Evolutionary conservation across 2,888 invertebrate species (phyloP).

Genomic region (Drosophila melanocephala): DNA sequence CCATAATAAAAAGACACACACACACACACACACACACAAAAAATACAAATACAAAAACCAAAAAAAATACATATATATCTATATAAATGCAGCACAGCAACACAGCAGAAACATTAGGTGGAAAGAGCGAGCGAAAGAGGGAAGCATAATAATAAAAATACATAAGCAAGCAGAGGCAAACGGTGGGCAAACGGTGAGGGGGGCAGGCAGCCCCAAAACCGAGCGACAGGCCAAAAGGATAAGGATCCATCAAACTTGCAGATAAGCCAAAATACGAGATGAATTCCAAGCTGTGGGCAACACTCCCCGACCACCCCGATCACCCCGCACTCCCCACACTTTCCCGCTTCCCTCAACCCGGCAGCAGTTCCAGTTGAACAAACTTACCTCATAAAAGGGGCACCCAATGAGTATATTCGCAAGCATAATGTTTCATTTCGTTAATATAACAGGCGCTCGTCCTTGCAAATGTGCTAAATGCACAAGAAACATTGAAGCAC

Average conservation of each 20-base stretch:
- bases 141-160: slow-evolving; percentile 55
- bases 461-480: slow-evolving; percentile 67
- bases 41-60: slow-evolving; percentile 7
- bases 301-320: slow-evolving; percentile 2
- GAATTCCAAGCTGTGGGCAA: slow-evolving; percentile 41
- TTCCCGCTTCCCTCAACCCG: not conserved
- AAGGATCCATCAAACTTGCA: slow-evolving; percentile 80
- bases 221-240: slow-evolving; percentile 63
- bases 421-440: slow-evolving; percentile 72
- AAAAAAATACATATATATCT: not conserved
- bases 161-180: slow-evolving; percentile 34
- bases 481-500: slow-evolving; percentile 15
- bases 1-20: slow-evolving; percentile 66
- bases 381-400: slow-evolving; percentile 68
- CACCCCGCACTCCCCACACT: not conserved
- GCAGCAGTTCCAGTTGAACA: slow-evolving; percentile 25
- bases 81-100: slow-evolving; percentile 47
- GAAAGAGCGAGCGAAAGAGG: not conserved
- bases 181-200: not conserved
- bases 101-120: slow-evolving; percentile 32
- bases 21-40: slow-evolving; percentile 16
- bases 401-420: slow-evolving; percentile 45
- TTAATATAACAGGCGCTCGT: slow-evolving; percentile 74
- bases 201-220: slow-evolving; percentile 12
- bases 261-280: slow-evolving; percentile 73